A percentile compares a stretch with the other conserved stretches of the same genome.
phyloP scores from a whole-genome alignment of 2,113 vertebrate species.

The Callorhinus ursinus region DNA sequence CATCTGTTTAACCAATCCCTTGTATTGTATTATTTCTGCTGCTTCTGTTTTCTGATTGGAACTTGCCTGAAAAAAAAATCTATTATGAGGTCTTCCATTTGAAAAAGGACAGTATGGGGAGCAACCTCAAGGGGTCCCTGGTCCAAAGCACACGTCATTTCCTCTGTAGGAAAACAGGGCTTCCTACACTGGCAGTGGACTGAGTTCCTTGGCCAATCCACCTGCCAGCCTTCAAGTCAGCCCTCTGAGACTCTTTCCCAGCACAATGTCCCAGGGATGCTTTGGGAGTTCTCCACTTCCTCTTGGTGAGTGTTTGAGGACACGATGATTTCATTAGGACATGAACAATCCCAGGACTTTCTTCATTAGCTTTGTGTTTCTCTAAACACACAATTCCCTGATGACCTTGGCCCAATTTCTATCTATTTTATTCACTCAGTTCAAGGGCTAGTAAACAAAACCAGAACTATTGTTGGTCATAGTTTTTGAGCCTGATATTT shows the following conservation, averaged over 20 bases:
- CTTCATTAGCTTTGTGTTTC: constrained; percentile 19
- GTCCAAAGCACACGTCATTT: neutral
- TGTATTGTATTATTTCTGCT: neutral
- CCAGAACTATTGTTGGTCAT: neutral
- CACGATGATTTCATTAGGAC: constrained; percentile 12
- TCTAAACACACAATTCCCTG: constrained; percentile 36
- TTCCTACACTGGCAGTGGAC: no score
- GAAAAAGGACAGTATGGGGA: neutral
- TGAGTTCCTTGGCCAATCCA: neutral
- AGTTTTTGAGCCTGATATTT: neutral
- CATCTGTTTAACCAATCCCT: neutral
- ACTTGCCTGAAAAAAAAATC: neutral
- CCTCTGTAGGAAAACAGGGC: neutral
- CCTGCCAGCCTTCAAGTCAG: neutral
- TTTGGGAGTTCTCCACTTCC: neutral
- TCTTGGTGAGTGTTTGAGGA: constrained; percentile 12
- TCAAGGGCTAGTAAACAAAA: neutral
- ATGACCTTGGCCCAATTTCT: constrained; percentile 11
- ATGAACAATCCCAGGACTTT: neutral
- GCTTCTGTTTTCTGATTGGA: neutral
- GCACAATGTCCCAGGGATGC: neutral
- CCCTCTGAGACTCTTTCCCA: neutral
- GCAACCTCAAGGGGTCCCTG: neutral
- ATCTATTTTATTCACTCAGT: neutral
- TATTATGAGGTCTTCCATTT: neutral